A percentile compares a stretch with the other conserved stretches of the same genome.
Evolutionary conservation across 2,797 vertebrate genomes (phyloP).

Genomic region (Enteromius thamalakanensis): DNA sequence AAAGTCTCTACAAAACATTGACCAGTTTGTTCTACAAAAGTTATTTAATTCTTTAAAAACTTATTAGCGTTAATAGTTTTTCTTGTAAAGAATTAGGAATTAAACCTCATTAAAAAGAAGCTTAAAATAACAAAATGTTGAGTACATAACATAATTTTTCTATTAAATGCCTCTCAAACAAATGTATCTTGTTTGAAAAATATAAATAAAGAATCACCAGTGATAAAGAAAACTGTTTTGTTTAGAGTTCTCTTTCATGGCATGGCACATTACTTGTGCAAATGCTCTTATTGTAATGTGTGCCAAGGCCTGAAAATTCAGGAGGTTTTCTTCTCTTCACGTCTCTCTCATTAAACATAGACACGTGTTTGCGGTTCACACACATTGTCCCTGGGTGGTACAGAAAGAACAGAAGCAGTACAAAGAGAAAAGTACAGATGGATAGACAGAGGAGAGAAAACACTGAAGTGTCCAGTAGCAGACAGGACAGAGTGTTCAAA

Average conservation of each 20-base stretch:
- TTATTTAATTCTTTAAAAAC: no score
- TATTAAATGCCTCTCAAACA: not conserved
- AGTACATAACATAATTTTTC: not conserved
- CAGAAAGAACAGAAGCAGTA: not conserved
- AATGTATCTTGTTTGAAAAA: not conserved
- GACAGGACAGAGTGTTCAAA: slow-evolving; percentile 35
- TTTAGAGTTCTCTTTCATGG: not conserved
- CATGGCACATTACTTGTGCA: not conserved
- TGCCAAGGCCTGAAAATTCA: not conserved
- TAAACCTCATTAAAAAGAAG: not conserved
- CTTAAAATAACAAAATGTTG: not conserved
- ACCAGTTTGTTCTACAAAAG: not conserved
- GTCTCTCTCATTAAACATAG: not conserved
- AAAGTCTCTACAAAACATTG: not conserved
- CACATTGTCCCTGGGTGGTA: slow-evolving; percentile 1
- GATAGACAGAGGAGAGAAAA: not conserved
- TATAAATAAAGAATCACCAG: not conserved
- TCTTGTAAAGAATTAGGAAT: no score
- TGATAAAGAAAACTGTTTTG: not conserved
- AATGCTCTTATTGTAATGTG: not conserved
- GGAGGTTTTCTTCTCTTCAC: not conserved
- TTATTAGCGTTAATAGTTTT: no score
- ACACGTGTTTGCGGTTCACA: not conserved
- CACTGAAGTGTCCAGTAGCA: slow-evolving; percentile 13
- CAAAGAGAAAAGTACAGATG: not conserved